Evolutionary conservation across 2,888 invertebrate species (phyloP), one percentile per base, ranked within the genome.

Genomic region (Pharmacophagus antenor): DNA sequence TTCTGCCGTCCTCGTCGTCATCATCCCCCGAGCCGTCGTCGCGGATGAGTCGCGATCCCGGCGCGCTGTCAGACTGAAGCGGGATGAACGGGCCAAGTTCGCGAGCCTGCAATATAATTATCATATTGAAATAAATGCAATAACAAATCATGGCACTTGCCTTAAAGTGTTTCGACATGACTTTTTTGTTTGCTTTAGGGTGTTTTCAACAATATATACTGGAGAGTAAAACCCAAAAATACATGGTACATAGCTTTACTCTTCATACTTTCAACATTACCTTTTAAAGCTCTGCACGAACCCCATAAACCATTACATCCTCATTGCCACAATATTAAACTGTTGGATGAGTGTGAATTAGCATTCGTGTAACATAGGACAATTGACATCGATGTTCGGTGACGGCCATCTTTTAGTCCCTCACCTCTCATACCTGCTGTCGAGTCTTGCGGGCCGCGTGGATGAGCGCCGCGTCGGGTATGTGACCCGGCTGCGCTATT

Each of bases 401-500:
- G 72, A 61, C 76, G 72, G 76, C 79, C 74, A 72, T 62, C 73
- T 77, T 72, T 79, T 73, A 95, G 93, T 89, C 98, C 97, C 80
- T 99, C 92, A 90, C 89, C 89, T 90, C 89, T 89, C 89, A 89
- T 65, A 98, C 98, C 92, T 97, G 94, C 89, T 99, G 99, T 73
- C 99, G 92, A 64, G 96, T 94, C 88, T 99, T 99, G 76, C 98
- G 93, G 12, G 98, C 98, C 67, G 98, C 98, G 90, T 99, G 99
- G 81, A 99, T 99, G 92, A 98, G 96, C 56, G 97, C 97, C 10
- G 99, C 99, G 92, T 99, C 99, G 10, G 99, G 99, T 77, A 99
- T 99, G 68, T 94, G 95, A 17, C 98, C 98, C 76, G 96, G 95
- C 46, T 55, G 55, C 21, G 85, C 81, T 65, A 97, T 89, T 70